Percentiles rank a stretch among this genome's conserved stretches.
Conservation (phyloP, 2,888 invertebrate species). For the Anthophora plumipes region DNA sequence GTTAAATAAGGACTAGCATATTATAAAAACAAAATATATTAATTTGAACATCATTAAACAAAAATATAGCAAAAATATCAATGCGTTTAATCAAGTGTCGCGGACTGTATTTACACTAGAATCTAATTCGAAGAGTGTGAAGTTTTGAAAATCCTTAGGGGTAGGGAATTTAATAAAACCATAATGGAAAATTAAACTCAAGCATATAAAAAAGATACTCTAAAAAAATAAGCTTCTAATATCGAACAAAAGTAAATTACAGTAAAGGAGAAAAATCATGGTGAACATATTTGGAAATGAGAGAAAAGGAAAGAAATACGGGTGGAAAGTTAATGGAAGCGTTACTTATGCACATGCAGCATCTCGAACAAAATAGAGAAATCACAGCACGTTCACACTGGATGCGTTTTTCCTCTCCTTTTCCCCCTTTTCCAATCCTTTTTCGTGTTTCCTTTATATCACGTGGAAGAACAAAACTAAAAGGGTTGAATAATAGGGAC, state of each 20-base stretch:
- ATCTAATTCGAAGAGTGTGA: too few species aligned
- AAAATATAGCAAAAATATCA: too few species aligned
- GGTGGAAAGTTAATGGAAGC: background rate
- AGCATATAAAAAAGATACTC: background rate
- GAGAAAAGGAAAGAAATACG: too few species aligned
- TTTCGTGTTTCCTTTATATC: background rate
- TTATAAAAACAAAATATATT: too few species aligned
- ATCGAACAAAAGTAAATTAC: background rate
- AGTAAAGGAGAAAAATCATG: background rate
- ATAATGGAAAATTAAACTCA: too few species aligned
- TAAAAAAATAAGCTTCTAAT: background rate
- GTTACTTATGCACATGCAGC: background rate
- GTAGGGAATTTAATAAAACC: too few species aligned
- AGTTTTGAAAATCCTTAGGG: too few species aligned
- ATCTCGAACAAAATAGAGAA: background rate
- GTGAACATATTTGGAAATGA: background rate
- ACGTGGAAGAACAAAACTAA: background rate
- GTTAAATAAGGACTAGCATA: too few species aligned
- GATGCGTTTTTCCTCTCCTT: too few species aligned
- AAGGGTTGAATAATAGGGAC: constrained; percentile 24
- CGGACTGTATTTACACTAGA: too few species aligned
- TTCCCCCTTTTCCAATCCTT: background rate
- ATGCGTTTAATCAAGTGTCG: too few species aligned
- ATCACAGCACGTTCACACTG: background rate
- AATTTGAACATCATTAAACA: too few species aligned